Percentiles rank a stretch among this genome's conserved stretches.
phyloP scores from a whole-genome alignment of 1,140 invertebrate species.

The Trichonephila clavipes region DNA sequence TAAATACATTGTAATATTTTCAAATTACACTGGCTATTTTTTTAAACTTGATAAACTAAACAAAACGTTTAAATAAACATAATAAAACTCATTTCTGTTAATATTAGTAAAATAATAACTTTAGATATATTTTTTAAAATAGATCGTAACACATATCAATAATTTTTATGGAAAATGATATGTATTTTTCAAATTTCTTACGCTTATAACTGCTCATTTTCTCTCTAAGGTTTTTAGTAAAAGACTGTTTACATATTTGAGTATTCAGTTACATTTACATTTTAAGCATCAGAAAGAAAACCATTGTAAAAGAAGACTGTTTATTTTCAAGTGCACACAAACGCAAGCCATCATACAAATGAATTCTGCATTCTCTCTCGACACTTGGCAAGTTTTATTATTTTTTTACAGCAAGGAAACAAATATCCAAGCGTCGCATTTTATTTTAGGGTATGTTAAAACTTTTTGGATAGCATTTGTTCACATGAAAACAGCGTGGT shows the following conservation, averaged over 20 bases:
- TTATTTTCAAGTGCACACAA: neutral
- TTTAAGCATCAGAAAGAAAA: neutral
- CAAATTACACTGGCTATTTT: too few species aligned
- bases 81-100: too few species aligned
- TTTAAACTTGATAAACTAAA: neutral
- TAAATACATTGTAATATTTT: too few species aligned
- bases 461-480: neutral
- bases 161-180: neutral
- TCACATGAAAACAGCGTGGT: neutral
- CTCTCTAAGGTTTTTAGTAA: neutral
- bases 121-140: neutral
- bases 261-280: neutral
- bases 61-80: neutral
- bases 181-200: neutral
- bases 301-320: neutral
- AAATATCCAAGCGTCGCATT: neutral
- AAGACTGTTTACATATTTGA: neutral
- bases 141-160: neutral
- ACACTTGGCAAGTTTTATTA: neutral
- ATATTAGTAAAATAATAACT: neutral
- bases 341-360: neutral
- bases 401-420: neutral
- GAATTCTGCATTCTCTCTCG: neutral
- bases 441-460: neutral
- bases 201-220: neutral